Percentiles rank a stretch among this genome's conserved stretches.
Evolutionary conservation across 2,113 vertebrate species (phyloP).

Genomic region (Lampris megalopsis): DNA sequence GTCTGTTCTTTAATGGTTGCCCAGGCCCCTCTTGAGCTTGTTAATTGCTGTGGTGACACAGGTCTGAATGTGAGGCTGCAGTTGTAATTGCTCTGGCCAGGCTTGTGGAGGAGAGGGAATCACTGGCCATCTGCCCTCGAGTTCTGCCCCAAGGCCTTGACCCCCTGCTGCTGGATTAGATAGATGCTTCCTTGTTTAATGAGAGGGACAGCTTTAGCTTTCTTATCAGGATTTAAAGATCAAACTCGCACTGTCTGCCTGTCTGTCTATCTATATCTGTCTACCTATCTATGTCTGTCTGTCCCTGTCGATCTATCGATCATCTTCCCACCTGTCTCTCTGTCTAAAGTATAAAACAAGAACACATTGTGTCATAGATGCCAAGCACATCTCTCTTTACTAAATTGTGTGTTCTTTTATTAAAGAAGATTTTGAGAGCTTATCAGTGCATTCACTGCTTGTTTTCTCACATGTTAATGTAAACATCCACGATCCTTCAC

Average conservation of each 20-base stretch:
- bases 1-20: slow-evolving; percentile 58
- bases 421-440: too few species aligned
- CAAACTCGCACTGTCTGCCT: slow-evolving; percentile 1
- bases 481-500: too few species aligned
- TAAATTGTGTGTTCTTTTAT: too few species aligned
- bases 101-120: slow-evolving; percentile 56
- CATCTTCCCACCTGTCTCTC: too few species aligned
- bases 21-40: slow-evolving; percentile 61
- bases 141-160: slow-evolving; percentile 49
- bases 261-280: too few species aligned
- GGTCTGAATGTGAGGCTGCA: slow-evolving; percentile 64
- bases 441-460: too few species aligned
- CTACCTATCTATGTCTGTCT: too few species aligned
- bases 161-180: slow-evolving; percentile 43
- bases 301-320: too few species aligned
- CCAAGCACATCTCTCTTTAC: too few species aligned
- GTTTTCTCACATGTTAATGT: too few species aligned
- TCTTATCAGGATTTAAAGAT: slow-evolving; percentile 49
- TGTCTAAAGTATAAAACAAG: too few species aligned
- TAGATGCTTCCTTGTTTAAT: slow-evolving; percentile 55
- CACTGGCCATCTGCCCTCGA: slow-evolving; percentile 51
- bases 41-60: slow-evolving; percentile 70
- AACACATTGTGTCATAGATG: too few species aligned
- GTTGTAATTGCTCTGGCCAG: slow-evolving; percentile 67
- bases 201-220: slow-evolving; percentile 39